Percentiles rank a stretch among this genome's conserved stretches.
Conservation (phyloP, 1,140 invertebrate genomes). For the Drosophila trapezifrons region DNA sequence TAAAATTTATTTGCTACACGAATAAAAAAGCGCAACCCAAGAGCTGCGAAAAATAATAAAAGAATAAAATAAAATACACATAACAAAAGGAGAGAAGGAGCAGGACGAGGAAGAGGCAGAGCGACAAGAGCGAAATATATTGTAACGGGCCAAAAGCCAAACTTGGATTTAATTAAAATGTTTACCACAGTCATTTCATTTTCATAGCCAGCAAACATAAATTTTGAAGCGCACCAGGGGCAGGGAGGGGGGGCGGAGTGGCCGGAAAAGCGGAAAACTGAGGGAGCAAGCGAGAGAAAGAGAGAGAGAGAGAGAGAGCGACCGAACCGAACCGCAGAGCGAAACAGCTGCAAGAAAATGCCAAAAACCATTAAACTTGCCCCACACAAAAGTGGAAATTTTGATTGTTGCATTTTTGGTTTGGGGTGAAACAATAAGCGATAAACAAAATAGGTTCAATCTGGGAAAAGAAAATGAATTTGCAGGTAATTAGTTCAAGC, state of each 20-base stretch:
- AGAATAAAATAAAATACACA: slow-evolving; percentile 60
- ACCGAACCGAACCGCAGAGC: slow-evolving; percentile 71
- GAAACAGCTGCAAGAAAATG: slow-evolving; percentile 82
- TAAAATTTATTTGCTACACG: slow-evolving; percentile 76
- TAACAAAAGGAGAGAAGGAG: slow-evolving; percentile 6
- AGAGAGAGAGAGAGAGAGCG: not conserved
- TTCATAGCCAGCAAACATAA: slow-evolving; percentile 82
- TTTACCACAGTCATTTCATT: slow-evolving; percentile 83
- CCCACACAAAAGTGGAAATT: slow-evolving; percentile 45
- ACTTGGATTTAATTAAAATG: slow-evolving; percentile 83
- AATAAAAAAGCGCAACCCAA: slow-evolving; percentile 30
- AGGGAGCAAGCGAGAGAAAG: not conserved
- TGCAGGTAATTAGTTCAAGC: slow-evolving; percentile 79
- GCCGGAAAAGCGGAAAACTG: slow-evolving; percentile 22
- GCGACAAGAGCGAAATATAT: slow-evolving; percentile 66
- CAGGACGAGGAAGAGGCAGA: slow-evolving; percentile 20
- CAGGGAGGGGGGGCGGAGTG: not conserved
- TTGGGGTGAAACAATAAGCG: slow-evolving; percentile 39
- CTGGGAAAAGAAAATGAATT: slow-evolving; percentile 65
- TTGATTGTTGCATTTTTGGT: slow-evolving; percentile 72
- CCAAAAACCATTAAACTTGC: slow-evolving; percentile 78
- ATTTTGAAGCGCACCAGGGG: slow-evolving; percentile 68
- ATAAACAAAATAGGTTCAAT: slow-evolving; percentile 57
- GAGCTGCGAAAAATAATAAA: slow-evolving; percentile 29
- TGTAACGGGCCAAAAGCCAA: slow-evolving; percentile 81